Base-by-base conservation (phyloP, 2,888 invertebrate species). In the Criorhina ranunculi region DNA sequence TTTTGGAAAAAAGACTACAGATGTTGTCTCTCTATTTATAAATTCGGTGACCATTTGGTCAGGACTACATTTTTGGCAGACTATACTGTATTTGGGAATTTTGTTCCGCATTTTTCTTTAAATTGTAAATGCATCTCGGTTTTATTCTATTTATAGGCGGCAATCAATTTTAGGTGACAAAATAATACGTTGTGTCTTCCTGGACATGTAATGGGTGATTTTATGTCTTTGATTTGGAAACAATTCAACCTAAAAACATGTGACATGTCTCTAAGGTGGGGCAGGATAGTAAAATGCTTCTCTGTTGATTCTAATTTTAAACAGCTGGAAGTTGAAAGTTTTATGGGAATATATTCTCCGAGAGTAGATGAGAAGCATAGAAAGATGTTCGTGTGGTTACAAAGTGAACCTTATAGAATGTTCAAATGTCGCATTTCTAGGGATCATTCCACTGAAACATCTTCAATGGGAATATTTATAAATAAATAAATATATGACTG, bases 31-130 rank as follows among this genome's bases (percentile, higher is more conserved):
- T 82, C 70, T 82, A 72, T 82, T 55, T 72, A 60, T 66, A 77
- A n/a, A 7, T 44, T 35, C 11, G 33, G 55, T 35, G 62, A 33
- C 15, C 31, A 51, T 31, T 37, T 55, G 42, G 31, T 64, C n/a
- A 8, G 49, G 19, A 11, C 12, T 29, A 15, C 37, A 67, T 17
- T 44, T 24, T 31, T 44, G 51, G 33, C 9, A 29, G 9, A 29
- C 11, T 11, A 46, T 64, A 37, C 51, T 59, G 42, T 12, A 66
- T 57, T 46, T 55, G 77, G 51, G 35, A 46, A 49, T 64, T 64
- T 62, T 42, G 57, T 79, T 79, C 66, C 73, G 59, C 73, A 60
- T 79, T 73, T 59, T 24, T 15, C 37, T 33, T 33, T 44, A 19
- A n/a, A 11, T 33, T 12, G 24, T 1, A 19, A 44, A n/a, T 17